A percentile compares a stretch with the other conserved stretches of the same genome.
Evolutionary conservation across 2,888 invertebrate species (phyloP).

Genomic region (Cactoblastis cactorum): DNA sequence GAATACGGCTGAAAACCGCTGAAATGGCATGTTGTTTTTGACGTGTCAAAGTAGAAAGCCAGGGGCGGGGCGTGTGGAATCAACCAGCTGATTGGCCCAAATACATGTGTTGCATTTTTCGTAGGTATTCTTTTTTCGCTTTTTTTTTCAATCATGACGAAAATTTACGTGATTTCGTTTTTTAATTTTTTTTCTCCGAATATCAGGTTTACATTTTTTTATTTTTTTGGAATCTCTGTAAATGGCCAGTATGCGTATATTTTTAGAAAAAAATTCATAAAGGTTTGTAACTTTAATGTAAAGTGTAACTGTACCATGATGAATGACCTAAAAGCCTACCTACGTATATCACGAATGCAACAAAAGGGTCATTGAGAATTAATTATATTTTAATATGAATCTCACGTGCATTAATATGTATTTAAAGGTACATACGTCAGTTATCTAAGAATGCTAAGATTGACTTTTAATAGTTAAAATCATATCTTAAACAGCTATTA

Average conservation of each 20-base stretch:
- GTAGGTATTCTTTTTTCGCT: constrained; percentile 63
- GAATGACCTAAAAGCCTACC: too few relatives aligned
- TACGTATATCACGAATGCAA: too few relatives aligned
- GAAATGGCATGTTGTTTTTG: constrained; percentile 59
- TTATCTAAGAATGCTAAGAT: not conserved
- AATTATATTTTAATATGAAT: not conserved
- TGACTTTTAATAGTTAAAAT: constrained; percentile 15
- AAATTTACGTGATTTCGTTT: constrained; percentile 20
- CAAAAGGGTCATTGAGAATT: not conserved
- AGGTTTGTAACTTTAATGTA: too few relatives aligned
- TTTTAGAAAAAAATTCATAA: too few relatives aligned
- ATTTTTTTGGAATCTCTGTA: not conserved
- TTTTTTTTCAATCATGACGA: constrained; percentile 25
- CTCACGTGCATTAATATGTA: not conserved
- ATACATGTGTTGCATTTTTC: constrained; percentile 70
- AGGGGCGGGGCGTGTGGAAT: constrained; percentile 63
- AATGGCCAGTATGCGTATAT: too few relatives aligned
- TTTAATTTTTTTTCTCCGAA: constrained; percentile 8
- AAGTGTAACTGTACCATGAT: too few relatives aligned
- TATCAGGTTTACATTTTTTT: not conserved
- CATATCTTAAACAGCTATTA: constrained; percentile 2
- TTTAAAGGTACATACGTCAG: not conserved
- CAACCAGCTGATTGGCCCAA: constrained; percentile 73
- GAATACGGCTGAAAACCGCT: constrained; percentile 24
- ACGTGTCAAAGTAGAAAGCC: constrained; percentile 66